Evolutionary conservation across 2,797 vertebrate species (phyloP).

Genomic region (Muscicapa striata): DNA sequence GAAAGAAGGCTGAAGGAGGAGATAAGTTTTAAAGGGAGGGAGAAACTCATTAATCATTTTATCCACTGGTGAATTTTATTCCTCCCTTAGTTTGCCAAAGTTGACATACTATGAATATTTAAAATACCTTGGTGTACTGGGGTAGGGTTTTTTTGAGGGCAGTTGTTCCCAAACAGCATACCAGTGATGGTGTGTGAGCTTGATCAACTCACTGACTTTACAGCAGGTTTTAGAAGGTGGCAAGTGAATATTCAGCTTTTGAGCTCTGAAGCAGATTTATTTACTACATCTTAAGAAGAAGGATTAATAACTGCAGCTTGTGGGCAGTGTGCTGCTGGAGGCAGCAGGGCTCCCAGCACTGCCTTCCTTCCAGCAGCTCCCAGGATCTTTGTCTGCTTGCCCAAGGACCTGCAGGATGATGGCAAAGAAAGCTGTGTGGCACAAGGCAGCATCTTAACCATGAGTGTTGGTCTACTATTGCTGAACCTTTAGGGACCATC

Average conservation of each 20-base stretch:
- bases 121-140: neutral
- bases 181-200: neutral
- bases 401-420: fast-evolving
- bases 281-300: neutral
- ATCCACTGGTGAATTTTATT: neutral
- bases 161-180: neutral
- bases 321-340: neutral
- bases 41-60: neutral
- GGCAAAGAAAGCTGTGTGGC: neutral
- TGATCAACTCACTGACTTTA: neutral
- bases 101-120: neutral
- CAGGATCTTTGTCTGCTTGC: neutral
- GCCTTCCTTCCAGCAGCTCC: neutral
- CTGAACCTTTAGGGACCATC: neutral
- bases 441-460: neutral
- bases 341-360: neutral
- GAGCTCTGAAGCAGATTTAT: neutral
- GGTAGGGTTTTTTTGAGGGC: neutral
- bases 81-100: neutral
- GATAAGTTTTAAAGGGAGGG: neutral
- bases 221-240: neutral
- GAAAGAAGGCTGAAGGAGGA: neutral
- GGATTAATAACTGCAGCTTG: neutral
- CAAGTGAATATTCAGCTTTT: neutral
- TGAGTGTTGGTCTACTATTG: neutral